Base-by-base conservation (phyloP, 2,888 invertebrate species). In the Papilio demoleus region DNA sequence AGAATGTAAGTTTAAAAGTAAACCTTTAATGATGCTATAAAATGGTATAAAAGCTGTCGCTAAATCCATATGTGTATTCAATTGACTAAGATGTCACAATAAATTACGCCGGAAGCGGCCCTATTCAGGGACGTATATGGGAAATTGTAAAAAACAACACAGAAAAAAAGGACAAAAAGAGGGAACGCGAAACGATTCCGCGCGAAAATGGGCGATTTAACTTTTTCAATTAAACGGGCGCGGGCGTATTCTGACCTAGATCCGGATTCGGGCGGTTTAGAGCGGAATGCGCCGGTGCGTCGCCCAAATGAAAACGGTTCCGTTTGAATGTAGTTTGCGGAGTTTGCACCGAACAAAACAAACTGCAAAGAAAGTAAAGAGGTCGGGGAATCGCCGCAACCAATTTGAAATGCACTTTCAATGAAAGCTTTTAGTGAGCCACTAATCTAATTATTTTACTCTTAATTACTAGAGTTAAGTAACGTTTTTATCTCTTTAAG, bases 151-250 rank as follows among this genome's bases (percentile, higher is more conserved):
- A 69, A 72, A 71, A 60, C 24, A 36, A 50, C 62, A 53, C 71
- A 68, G 78, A 79, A 81, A 62, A 56, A 56, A 45, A 27, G 19
- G 42, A 62, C 31, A 63, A 64, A 59, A 59, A 58, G 45, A 45
- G 58, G 81, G 81, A 81, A 79, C 76, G 77, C 72, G 76, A 84
- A 81, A 81, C 81, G 83, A 81, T 84, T 81, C 80, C 79, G 79
- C 79, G 79, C 81, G 82, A 86, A 83, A 89, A 88, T 86, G 84
- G 82, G 76, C 84, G 86, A 87, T 88, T 88, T 85, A 90, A 90
- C 90, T 90, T 88, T 88, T 88, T 88, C 87, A 88, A 88, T 88
- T 87, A 88, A 87, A 80, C 77, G 81, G 76, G 77, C 82, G 79
- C 81, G 79, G 81, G 78, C 79, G 76, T 83, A 81, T 82, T 81